Evolutionary conservation across 2,888 invertebrate species (phyloP), one percentile per base, ranked within the genome.

Genomic region (Dicroscelio sp.): DNA sequence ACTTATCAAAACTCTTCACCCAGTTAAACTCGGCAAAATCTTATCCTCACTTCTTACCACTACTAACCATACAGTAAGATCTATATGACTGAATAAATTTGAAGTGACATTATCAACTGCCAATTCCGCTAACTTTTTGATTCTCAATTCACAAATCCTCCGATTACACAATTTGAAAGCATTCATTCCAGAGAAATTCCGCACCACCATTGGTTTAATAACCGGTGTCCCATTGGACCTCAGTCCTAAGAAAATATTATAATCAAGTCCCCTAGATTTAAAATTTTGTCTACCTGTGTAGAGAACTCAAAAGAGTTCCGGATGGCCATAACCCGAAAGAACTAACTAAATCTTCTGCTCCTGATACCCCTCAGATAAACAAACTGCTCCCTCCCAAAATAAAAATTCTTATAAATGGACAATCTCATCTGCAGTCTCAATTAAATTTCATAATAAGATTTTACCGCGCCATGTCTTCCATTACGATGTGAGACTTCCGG

Each of bases 141-240:
- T 65, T 17, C 12, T 31, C 6, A n/a, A n/a, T n/a, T 30, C 23
- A 5, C 20, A 65, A 27, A 17, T 14, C 20, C 31, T 65, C 6
- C 2, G 5, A 20, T 4, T 14, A 10, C 4, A 43, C 3, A 71
- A 71, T 5, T 17, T 71, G 4, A 38, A 12, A 43, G 69, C 69
- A 2, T 71, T 43, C 25, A 71, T 71, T 10, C 69, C 69, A 1
- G 69, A 71, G 43, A 71, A 71, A 71, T 71, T 71, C 27, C 43
- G 69, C 6, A 71, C 69, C 23, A 43, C 43, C 6, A 71, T 27
- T 2, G 69, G 69, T 4, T 2, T 71, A 12, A 43, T 71, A 2
- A 25, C 6, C 14, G 17, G 27, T 27, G 20, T 71, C 8, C 69
- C 69, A 5, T 12, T 43, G 5, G 69, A 71, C 25, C 12, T 71